These are phyloP conservation scores for Tachyglossus aculeatus DNA, from an alignment of 2,797 vertebrate species.

Conservation along the genomic window DNA sequence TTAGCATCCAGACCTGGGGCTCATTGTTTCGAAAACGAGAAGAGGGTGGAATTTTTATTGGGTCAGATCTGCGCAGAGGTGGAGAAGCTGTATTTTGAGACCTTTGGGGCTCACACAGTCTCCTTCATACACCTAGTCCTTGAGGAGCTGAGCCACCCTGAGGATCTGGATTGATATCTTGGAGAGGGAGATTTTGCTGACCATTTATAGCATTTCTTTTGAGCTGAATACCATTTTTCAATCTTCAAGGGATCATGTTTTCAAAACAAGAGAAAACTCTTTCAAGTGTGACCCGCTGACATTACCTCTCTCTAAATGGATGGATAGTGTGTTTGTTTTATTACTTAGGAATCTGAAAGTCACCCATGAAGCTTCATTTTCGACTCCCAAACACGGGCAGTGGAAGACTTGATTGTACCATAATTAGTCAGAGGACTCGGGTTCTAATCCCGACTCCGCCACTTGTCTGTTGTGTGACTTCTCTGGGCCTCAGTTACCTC, in stretches of 20 bases:
- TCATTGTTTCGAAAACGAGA: background rate
- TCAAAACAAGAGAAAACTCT: slow-evolving; percentile 26
- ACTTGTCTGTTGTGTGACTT: too few species aligned
- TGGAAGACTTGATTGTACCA: slow-evolving; percentile 75
- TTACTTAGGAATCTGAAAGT: slow-evolving; percentile 46
- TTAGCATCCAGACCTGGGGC: too few species aligned
- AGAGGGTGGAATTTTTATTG: background rate
- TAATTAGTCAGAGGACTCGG: too few species aligned
- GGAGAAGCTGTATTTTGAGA: background rate
- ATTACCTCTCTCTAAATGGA: slow-evolving; percentile 47
- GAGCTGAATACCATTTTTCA: slow-evolving; percentile 24
- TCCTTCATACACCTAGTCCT: background rate
- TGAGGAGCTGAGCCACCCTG: background rate
- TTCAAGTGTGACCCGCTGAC: slow-evolving; percentile 15
- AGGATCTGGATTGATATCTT: background rate
- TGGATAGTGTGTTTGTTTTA: slow-evolving; percentile 43
- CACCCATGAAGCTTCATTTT: slow-evolving; percentile 57
- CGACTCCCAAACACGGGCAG: slow-evolving; percentile 67
- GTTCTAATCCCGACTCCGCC: too few species aligned
- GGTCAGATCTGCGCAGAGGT: background rate
- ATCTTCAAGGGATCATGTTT: slow-evolving; percentile 9
- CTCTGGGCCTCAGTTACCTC: too few species aligned
- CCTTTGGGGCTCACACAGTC: background rate
- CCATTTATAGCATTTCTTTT: slow-evolving; percentile 22
- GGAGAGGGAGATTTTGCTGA: slow-evolving; percentile 10